phyloP scores from a whole-genome alignment of 2,888 invertebrate species.

The Plagodis dolabraria region DNA sequence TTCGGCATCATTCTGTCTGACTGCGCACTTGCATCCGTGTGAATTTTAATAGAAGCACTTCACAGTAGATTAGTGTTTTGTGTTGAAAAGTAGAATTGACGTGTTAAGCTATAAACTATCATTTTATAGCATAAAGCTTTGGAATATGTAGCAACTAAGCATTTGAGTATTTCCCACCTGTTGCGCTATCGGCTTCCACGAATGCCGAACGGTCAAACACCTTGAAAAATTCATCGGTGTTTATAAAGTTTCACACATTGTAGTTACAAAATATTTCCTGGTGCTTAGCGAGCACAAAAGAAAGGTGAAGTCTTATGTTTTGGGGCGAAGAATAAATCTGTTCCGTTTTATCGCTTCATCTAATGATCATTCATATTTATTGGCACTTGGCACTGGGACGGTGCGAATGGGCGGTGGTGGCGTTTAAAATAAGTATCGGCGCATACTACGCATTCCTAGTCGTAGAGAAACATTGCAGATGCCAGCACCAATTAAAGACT shows the following conservation, averaged over 20 bases:
- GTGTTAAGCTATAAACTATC: slow-evolving; percentile 6
- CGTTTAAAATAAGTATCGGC: slow-evolving; percentile 27
- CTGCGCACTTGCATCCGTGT: slow-evolving; percentile 13
- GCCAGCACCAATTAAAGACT: slow-evolving; percentile 18
- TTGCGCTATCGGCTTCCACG: slow-evolving; percentile 40
- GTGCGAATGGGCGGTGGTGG: slow-evolving; percentile 9
- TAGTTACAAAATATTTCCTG: slow-evolving; percentile 16
- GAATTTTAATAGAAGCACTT: not conserved
- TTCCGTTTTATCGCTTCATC: slow-evolving; percentile 20
- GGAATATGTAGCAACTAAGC: slow-evolving; percentile 2
- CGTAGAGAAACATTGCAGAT: slow-evolving; percentile 16
- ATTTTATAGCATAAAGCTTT: slow-evolving; percentile 11
- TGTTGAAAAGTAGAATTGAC: not conserved
- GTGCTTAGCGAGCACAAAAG: slow-evolving; percentile 5
- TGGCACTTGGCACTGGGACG: slow-evolving; percentile 15
- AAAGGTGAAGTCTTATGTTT: slow-evolving; percentile 17
- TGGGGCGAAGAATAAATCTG: slow-evolving; percentile 12
- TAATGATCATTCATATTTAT: slow-evolving; percentile 33
- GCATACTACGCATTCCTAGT: slow-evolving; percentile 26
- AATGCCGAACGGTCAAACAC: slow-evolving; percentile 38
- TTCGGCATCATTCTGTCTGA: slow-evolving; percentile 13
- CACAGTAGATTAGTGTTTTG: not conserved
- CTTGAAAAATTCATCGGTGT: slow-evolving; percentile 34
- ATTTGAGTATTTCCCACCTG: slow-evolving; percentile 41
- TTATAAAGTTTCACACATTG: slow-evolving; percentile 26